Evolutionary conservation across 2,113 vertebrate genomes (phyloP).

Genomic region (Anseranas semipalmata): DNA sequence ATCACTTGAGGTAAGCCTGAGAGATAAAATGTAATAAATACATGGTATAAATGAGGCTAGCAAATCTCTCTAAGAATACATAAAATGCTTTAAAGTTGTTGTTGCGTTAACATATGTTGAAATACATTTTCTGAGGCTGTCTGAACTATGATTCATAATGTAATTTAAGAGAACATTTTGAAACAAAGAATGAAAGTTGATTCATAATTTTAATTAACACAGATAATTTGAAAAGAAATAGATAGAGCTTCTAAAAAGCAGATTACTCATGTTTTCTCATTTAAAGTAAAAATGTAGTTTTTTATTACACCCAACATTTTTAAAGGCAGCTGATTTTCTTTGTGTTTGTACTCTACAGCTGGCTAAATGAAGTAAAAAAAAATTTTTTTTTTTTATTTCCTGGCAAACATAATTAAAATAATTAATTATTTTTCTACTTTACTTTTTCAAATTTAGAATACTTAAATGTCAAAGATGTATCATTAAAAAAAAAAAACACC

Average conservation of each 20-base stretch:
- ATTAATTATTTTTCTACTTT: background rate
- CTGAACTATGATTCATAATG: background rate
- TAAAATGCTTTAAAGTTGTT: background rate
- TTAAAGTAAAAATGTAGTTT: background rate
- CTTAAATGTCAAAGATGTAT: background rate
- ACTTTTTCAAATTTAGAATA: background rate
- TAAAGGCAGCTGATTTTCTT: background rate
- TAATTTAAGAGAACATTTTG: background rate
- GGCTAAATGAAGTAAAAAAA: background rate
- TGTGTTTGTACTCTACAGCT: background rate
- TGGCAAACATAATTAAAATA: background rate
- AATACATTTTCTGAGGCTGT: background rate
- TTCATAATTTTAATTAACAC: background rate
- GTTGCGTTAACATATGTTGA: background rate
- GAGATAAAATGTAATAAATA: background rate
- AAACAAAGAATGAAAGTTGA: background rate
- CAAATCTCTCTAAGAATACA: background rate
- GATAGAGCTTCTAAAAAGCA: background rate
- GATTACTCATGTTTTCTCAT: accelerated
- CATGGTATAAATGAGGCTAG: background rate
- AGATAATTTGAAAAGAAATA: background rate
- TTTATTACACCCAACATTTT: background rate
- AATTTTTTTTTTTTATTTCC: background rate
- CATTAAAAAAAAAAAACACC: background rate
- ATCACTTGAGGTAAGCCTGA: background rate